Percentiles rank a stretch among this genome's conserved stretches.
phyloP scores from a whole-genome alignment of 2,113 vertebrate genomes.

The Proteles cristata region DNA sequence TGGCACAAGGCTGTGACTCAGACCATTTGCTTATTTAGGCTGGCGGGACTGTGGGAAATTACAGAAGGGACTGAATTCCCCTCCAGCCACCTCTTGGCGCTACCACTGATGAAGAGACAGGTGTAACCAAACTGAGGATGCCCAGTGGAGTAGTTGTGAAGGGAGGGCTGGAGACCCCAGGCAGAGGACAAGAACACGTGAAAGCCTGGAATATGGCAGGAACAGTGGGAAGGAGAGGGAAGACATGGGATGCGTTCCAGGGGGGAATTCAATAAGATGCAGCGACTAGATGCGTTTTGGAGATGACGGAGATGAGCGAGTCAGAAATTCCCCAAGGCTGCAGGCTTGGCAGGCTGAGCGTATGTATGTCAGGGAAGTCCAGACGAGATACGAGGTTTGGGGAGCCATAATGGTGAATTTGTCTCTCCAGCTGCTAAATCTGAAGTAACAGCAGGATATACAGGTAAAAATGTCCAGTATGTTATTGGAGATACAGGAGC shows the following conservation, averaged over 20 bases:
- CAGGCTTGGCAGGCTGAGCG: background rate
- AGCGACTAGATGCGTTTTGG: background rate
- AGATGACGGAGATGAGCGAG: background rate
- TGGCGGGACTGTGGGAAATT: background rate
- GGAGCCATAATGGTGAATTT: background rate
- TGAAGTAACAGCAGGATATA: background rate
- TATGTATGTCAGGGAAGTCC: background rate
- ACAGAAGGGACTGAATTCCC: background rate
- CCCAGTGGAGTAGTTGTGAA: rapidly evolving
- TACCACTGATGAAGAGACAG: rapidly evolving
- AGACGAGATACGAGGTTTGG: background rate
- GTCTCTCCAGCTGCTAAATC: constrained; percentile 5
- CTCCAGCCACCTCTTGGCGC: background rate
- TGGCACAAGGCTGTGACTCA: background rate
- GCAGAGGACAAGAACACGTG: too few species aligned
- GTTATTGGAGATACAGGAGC: background rate
- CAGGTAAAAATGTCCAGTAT: constrained; percentile 3
- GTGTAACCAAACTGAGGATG: background rate
- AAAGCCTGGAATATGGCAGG: background rate
- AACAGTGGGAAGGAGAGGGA: background rate
- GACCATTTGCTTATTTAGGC: background rate
- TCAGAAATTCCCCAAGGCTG: background rate
- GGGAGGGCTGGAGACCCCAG: background rate
- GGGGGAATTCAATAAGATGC: rapidly evolving
- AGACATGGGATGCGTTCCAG: background rate